These are phyloP conservation scores for Porites australiensis DNA, from an alignment of 64 coral and sea anemone species.

Conservation along the genomic window DNA sequence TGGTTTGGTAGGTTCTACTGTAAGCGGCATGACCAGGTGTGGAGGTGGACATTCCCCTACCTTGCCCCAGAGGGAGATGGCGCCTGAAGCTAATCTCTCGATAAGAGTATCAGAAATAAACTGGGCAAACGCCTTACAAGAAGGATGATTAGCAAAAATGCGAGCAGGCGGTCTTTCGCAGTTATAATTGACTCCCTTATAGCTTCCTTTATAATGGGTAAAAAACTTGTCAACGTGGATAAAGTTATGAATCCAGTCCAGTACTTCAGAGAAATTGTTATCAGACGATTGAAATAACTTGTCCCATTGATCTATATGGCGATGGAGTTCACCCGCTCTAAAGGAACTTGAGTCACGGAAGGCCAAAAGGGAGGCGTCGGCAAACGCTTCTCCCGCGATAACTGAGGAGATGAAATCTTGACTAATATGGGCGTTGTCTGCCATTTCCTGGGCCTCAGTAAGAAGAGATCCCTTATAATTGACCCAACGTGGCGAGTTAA, in stretches of 20 bases:
- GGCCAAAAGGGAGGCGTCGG: conserved; percentile 17
- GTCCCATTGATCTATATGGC: background rate
- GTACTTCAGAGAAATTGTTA: conserved; percentile 22
- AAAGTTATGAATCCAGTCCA: conserved; percentile 28
- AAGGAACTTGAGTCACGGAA: conserved; percentile 10
- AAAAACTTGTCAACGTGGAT: conserved; percentile 12
- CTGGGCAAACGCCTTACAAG: conserved; percentile 30
- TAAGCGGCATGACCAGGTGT: conserved; percentile 4
- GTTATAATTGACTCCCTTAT: conserved; percentile 45
- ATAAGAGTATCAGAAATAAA: conserved; percentile 33
- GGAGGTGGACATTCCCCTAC: conserved; percentile 2
- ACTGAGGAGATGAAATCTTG: conserved; percentile 2
- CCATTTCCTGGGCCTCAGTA: conserved; percentile 42
- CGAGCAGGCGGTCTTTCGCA: conserved; percentile 31
- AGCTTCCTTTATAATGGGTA: conserved; percentile 37
- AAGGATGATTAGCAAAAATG: conserved; percentile 27
- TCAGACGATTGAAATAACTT: background rate
- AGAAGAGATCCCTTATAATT: background rate
- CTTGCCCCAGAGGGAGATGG: conserved; percentile 4
- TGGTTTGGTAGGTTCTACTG: conserved; percentile 23
- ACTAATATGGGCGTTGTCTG: conserved; percentile 39
- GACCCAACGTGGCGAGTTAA: background rate
- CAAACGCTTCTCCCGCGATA: background rate
- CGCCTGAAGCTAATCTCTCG: background rate
- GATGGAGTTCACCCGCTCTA: conserved; percentile 11